Evolutionary conservation across 2,113 vertebrate species (phyloP).

Genomic region (Labeo rohita): DNA sequence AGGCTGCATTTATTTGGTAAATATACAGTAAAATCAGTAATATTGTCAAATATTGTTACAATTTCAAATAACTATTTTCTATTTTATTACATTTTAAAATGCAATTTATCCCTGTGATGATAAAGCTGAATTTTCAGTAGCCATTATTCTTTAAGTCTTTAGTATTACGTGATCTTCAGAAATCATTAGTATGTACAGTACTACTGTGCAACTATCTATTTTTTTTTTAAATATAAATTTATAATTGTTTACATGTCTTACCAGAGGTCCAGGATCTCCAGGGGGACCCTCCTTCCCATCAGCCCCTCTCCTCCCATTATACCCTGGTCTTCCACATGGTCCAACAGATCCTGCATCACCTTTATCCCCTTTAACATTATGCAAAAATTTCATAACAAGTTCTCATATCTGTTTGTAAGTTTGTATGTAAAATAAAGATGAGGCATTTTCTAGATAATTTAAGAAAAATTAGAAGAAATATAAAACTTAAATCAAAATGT

Average conservation of each 20-base stretch:
- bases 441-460: background rate
- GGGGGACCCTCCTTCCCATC: conserved; percentile 60
- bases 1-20: too few species aligned
- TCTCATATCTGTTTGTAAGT: background rate
- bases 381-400: background rate
- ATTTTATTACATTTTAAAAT: background rate
- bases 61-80: too few species aligned
- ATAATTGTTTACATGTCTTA: conserved; percentile 44
- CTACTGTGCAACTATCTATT: background rate
- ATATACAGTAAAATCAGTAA: too few species aligned
- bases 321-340: conserved; percentile 63
- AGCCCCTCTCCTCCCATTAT: conserved; percentile 72
- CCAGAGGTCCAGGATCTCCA: conserved; percentile 65
- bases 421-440: background rate
- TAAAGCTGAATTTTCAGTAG: background rate
- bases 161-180: background rate
- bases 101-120: background rate
- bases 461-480: background rate
- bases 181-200: background rate
- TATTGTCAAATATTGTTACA: too few species aligned
- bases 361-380: conserved; percentile 65
- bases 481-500: background rate
- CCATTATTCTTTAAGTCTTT: background rate
- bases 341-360: conserved; percentile 57
- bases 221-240: background rate